Evolutionary conservation across 2,113 vertebrate species (phyloP).

Genomic region (Phyllostomus hastatus): DNA sequence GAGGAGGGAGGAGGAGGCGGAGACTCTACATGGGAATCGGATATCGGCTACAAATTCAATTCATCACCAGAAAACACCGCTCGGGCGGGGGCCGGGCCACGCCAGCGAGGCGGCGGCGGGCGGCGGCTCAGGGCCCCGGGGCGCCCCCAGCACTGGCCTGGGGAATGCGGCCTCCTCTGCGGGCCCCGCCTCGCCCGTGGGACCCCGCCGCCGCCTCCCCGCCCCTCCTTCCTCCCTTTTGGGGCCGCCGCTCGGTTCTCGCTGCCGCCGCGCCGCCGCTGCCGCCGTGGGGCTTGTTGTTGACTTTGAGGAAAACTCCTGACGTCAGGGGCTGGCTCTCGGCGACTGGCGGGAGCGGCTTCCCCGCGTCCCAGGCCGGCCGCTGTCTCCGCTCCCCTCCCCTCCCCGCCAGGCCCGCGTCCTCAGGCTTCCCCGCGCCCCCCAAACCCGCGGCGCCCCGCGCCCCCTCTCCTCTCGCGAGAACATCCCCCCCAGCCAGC

Average conservation of each 20-base stretch:
- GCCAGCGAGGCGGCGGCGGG: neutral
- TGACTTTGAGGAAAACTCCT: slow-evolving; percentile 75
- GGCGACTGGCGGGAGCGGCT: slow-evolving; percentile 60
- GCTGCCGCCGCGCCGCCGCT: neutral
- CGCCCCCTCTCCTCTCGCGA: slow-evolving; percentile 72
- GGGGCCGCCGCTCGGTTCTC: neutral
- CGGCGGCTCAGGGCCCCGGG: neutral
- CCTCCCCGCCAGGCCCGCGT: neutral
- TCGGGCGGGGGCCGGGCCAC: slow-evolving; percentile 27
- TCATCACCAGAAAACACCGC: slow-evolving; percentile 58
- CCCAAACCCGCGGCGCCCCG: slow-evolving; percentile 40
- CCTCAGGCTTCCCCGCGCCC: slow-evolving; percentile 59
- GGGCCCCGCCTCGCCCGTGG: neutral
- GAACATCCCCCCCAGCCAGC: slow-evolving; percentile 55
- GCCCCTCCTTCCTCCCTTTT: slow-evolving; percentile 1
- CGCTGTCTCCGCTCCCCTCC: neutral
- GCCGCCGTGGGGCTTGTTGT: slow-evolving; percentile 67
- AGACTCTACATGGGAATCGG: slow-evolving; percentile 74
- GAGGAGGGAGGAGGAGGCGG: slow-evolving; percentile 64
- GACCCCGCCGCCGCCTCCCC: slow-evolving; percentile 26
- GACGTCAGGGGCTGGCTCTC: slow-evolving; percentile 71
- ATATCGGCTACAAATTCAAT: slow-evolving; percentile 70
- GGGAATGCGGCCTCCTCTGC: slow-evolving; percentile 15
- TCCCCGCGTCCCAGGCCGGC: slow-evolving; percentile 62
- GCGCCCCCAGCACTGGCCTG: neutral